Percentiles rank a stretch among this genome's conserved stretches.
Evolutionary conservation across 2,888 invertebrate species (phyloP).

Genomic region (Lutraria lutraria): DNA sequence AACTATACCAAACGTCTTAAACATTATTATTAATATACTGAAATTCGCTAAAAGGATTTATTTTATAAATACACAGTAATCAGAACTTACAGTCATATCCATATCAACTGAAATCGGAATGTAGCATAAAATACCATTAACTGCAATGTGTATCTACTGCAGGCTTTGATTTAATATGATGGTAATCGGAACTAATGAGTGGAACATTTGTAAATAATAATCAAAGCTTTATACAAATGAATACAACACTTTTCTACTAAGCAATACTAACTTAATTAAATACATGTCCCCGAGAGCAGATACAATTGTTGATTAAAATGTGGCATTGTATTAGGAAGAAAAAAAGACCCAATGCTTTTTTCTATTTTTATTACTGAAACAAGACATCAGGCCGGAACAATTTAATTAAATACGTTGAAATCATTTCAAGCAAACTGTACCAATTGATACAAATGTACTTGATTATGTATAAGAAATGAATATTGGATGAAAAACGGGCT

Average conservation of each 20-base stretch:
- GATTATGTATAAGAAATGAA: background rate
- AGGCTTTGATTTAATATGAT: background rate
- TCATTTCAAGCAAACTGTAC: conserved; percentile 10
- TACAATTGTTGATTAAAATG: conserved; percentile 7
- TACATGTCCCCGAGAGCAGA: background rate
- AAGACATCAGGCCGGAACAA: background rate
- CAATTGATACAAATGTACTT: background rate
- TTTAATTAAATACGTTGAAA: conserved; percentile 14
- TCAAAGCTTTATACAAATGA: background rate
- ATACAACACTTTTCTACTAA: background rate
- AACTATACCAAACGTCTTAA: too few species aligned
- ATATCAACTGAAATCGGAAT: too few species aligned
- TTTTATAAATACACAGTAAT: too few species aligned
- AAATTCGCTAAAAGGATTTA: too few species aligned
- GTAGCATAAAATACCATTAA: too few species aligned
- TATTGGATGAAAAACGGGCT: background rate
- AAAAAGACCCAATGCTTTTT: background rate
- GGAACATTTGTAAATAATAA: background rate
- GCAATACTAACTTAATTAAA: background rate
- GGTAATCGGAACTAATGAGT: background rate
- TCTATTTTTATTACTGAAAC: background rate
- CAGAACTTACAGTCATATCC: too few species aligned
- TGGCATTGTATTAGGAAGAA: background rate
- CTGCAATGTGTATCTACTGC: too few species aligned
- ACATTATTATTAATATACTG: too few species aligned